Percentiles rank a stretch among this genome's conserved stretches.
Evolutionary conservation across 2,113 vertebrate species (phyloP).

Genomic region (Rhagologus leucostigma): DNA sequence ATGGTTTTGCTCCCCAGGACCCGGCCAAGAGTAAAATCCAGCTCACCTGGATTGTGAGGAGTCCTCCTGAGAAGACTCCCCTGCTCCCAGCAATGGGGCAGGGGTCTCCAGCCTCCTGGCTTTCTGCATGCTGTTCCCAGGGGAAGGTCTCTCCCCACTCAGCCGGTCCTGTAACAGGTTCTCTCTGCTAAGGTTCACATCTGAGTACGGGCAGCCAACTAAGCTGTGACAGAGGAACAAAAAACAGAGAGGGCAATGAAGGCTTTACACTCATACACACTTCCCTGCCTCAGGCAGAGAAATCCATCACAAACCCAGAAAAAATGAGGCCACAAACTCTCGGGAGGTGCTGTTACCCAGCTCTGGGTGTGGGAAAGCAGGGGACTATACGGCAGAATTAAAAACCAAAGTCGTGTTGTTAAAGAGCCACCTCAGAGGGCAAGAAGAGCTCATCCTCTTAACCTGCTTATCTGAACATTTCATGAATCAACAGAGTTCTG

Average conservation of each 20-base stretch:
- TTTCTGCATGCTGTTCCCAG: slow-evolving; percentile 60
- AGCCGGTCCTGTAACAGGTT: slow-evolving; percentile 82
- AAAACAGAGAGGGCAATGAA: neutral
- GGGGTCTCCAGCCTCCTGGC: slow-evolving; percentile 61
- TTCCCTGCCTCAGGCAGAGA: neutral
- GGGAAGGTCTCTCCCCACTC: slow-evolving; percentile 74
- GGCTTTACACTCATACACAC: neutral
- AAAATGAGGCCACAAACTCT: neutral
- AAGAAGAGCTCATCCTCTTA: neutral
- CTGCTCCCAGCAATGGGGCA: neutral
- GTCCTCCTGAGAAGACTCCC: slow-evolving; percentile 46
- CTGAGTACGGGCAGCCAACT: slow-evolving; percentile 87
- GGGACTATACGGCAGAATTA: neutral
- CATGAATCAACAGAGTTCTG: neutral
- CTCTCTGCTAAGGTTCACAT: slow-evolving; percentile 84
- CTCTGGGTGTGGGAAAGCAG: neutral
- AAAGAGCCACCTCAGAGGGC: neutral
- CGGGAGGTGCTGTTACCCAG: neutral
- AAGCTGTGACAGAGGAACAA: slow-evolving; percentile 57
- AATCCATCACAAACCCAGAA: neutral
- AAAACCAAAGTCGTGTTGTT: neutral
- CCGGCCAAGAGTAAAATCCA: neutral
- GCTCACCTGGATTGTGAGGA: slow-evolving; percentile 72
- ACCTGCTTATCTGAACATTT: neutral
- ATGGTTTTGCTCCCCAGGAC: neutral